Percentiles rank a stretch among this genome's conserved stretches.
Evolutionary conservation across 2,888 invertebrate genomes (phyloP).

Genomic region (Lasioglossum calceatum): DNA sequence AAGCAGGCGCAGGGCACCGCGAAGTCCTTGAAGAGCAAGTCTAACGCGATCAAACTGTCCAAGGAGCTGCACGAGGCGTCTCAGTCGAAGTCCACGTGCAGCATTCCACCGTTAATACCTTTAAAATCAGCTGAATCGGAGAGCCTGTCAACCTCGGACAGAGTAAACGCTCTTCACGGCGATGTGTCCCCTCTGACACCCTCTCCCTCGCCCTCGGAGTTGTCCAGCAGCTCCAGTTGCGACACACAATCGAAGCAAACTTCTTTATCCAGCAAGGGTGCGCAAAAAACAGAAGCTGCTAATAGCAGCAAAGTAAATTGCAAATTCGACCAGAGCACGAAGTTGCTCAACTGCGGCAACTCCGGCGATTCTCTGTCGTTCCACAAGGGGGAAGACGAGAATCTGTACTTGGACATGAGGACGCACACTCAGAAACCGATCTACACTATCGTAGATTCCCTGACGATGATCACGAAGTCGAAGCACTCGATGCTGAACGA

Average conservation of each 20-base stretch:
- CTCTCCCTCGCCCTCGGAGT: slow-evolving; percentile 66
- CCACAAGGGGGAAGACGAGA: slow-evolving; percentile 47
- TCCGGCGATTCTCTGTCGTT: slow-evolving; percentile 52
- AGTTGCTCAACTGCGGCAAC: neutral
- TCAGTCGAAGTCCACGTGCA: slow-evolving; percentile 1
- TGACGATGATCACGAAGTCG: slow-evolving; percentile 51
- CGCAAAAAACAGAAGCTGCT: slow-evolving; percentile 13
- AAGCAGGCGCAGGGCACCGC: slow-evolving; percentile 30
- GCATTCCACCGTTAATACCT: slow-evolving; percentile 29
- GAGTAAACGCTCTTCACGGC: slow-evolving; percentile 22
- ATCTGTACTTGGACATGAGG: slow-evolving; percentile 59
- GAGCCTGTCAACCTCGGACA: slow-evolving; percentile 24
- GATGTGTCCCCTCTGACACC: slow-evolving; percentile 55
- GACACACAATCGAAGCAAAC: slow-evolving; percentile 54
- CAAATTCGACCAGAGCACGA: neutral
- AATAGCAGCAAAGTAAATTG: neutral
- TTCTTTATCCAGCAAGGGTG: neutral
- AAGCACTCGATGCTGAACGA: slow-evolving; percentile 65
- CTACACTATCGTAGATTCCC: slow-evolving; percentile 30
- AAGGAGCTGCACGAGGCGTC: slow-evolving; percentile 4
- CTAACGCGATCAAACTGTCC: neutral
- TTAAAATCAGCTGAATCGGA: slow-evolving; percentile 27
- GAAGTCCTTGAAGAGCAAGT: slow-evolving; percentile 6
- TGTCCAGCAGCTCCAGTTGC: slow-evolving; percentile 62
- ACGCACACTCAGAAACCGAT: slow-evolving; percentile 26